phyloP scores from a whole-genome alignment of 2,797 vertebrate genomes.

The Masticophis lateralis region DNA sequence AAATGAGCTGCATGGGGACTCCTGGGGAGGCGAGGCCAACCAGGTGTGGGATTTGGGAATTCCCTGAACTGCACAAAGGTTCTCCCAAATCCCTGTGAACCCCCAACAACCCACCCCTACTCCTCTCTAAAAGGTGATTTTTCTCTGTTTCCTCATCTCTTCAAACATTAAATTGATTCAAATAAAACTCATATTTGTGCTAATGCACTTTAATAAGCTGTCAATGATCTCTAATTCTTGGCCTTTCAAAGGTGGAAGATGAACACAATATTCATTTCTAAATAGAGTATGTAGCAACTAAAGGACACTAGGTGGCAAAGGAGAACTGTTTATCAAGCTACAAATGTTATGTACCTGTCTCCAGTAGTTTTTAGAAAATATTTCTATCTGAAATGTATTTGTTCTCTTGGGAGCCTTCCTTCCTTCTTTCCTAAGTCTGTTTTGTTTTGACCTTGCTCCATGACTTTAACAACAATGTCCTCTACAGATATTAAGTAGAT shows the following conservation, averaged over 20 bases:
- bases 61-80: too few species aligned
- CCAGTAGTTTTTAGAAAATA: neutral
- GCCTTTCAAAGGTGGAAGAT: neutral
- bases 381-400: neutral
- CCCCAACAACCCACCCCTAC: too few species aligned
- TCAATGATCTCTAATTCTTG: conserved; percentile 2
- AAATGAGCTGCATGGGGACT: too few species aligned
- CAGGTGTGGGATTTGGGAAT: too few species aligned
- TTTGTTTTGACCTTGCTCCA: neutral
- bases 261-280: neutral
- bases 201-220: neutral
- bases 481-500: neutral
- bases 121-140: neutral
- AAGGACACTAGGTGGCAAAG: conserved; percentile 50
- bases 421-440: neutral
- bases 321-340: conserved; percentile 31
- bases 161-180: neutral
- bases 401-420: rapidly evolving
- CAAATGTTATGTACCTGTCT: rapidly evolving
- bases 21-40: too few species aligned
- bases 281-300: neutral
- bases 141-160: neutral
- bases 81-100: too few species aligned
- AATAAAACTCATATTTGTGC: neutral
- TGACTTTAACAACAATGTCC: neutral